Conservation (phyloP, 1,140 invertebrate genomes). For the Drosophila nebulosa region DNA sequence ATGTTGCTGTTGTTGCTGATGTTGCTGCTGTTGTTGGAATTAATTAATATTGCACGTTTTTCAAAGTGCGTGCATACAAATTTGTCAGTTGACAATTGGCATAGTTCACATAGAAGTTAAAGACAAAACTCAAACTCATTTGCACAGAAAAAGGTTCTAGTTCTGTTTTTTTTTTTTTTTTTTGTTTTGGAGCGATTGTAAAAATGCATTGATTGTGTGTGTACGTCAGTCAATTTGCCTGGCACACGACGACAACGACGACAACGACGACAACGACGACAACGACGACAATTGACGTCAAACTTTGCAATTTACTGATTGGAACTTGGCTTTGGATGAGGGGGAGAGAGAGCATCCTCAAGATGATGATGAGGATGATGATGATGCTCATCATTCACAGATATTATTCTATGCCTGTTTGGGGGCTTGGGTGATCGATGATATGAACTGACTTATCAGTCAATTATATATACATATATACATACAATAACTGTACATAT, state of each 20-base stretch:
- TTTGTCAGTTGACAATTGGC: slow-evolving; percentile 76
- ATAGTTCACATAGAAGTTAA: slow-evolving; percentile 63
- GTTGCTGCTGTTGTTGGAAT: slow-evolving; percentile 65
- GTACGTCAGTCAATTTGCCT: slow-evolving; percentile 73
- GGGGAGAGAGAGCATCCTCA: slow-evolving; percentile 2
- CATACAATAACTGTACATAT: background rate
- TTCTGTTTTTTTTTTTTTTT: too few relatives aligned
- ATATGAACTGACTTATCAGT: slow-evolving; percentile 7
- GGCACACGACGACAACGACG: slow-evolving; percentile 46
- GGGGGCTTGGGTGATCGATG: background rate
- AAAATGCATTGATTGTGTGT: slow-evolving; percentile 31
- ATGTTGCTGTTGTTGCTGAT: slow-evolving; percentile 17
- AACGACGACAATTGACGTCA: slow-evolving; percentile 74
- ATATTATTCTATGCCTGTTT: slow-evolving; percentile 8
- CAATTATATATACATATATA: background rate
- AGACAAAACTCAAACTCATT: background rate
- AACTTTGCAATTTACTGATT: slow-evolving; percentile 40
- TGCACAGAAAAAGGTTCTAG: background rate
- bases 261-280: slow-evolving; percentile 21
- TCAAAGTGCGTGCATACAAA: slow-evolving; percentile 78
- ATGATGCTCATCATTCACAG: slow-evolving; percentile 21
- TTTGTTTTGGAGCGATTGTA: too few relatives aligned
- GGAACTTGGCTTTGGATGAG: too few relatives aligned
- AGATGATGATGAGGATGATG: background rate
- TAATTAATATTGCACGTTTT: slow-evolving; percentile 80